Evolutionary conservation across 2,113 vertebrate species (phyloP), one percentile per base, ranked within the genome.

Genomic region (Tupaia tana): DNA sequence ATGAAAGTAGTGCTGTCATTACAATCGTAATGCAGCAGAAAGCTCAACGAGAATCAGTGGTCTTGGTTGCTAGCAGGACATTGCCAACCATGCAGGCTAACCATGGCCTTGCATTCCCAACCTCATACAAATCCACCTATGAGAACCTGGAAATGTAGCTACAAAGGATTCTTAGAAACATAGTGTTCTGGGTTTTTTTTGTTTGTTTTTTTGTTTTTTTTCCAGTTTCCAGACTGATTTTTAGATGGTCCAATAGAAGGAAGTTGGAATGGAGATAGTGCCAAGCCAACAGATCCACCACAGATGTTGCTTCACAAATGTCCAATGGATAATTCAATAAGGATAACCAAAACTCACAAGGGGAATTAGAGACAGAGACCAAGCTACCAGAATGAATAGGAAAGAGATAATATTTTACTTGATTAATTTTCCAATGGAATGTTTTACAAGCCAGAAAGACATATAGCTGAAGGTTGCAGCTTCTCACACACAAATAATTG

Each of bases 341-440:
- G 43, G 20, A 12, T 61, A 25, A 43, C 22, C 20, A 84, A 88
- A 54, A 52, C 27, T 88, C 15, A 2, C 12, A 31, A 61, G 43
- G 73, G 18, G 59, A 24, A 61, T 18, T 29, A 19, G 61, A 81
- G 59, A 8, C 83, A 86, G 14, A 93, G 43, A 79, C 58, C 70
- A 87, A 71, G 27, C 8, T 61, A 83, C 73, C 31, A 11, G 64
- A 77, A 66, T 71, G 61, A 79, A 71, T 56, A 67, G 10, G 27
- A 88, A 16, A 78, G 9, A 88, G 24, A 43, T 67, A 19, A 22
- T 22, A 71, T 34, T 80, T 88, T 7, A 87, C 56, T 34, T 81
- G 24, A 87, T 81, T 88, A 25, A 64, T 87, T 77, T 86, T 86
- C 22, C 87, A 2, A 77, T 90, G 90, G 31, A 90, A 69, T 63